A percentile compares a stretch with the other conserved stretches of the same genome.
Conservation (phyloP, 2,797 vertebrate species). For the Scyliorhinus canicula region DNA sequence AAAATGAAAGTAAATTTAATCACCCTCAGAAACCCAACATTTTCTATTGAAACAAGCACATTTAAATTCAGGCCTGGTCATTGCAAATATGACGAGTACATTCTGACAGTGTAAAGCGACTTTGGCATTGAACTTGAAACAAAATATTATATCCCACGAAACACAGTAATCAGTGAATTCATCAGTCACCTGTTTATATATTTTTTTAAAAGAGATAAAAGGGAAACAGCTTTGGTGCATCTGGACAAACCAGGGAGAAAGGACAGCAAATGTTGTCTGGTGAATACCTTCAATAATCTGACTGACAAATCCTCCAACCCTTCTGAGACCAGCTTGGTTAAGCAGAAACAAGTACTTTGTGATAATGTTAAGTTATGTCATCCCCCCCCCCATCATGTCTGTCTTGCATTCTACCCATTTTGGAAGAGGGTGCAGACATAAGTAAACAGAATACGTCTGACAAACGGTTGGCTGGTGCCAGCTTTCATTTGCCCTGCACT, state of each 20-base stretch:
- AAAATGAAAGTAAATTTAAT: slow-evolving; percentile 30
- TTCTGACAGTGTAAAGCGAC: not conserved
- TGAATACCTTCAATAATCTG: not conserved
- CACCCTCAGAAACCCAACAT: slow-evolving; percentile 6
- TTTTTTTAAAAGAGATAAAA: not conserved
- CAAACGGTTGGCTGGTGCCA: not conserved
- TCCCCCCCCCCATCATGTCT: not conserved
- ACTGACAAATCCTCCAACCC: not conserved
- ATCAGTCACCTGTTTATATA: not conserved
- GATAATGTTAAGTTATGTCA: not conserved
- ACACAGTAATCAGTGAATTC: not conserved
- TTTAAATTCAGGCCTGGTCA: not conserved
- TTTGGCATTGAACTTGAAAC: not conserved
- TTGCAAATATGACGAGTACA: not conserved
- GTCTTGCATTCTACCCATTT: not conserved
- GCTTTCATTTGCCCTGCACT: not conserved
- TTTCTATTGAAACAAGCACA: not conserved
- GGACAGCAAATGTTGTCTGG: not conserved
- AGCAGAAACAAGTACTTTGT: not conserved
- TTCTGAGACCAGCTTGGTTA: not conserved
- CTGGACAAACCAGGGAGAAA: not conserved
- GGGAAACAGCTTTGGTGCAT: not conserved
- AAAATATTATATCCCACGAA: not conserved
- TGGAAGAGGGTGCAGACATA: not conserved
- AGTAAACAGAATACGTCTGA: not conserved